Conservation (phyloP, 2,888 invertebrate genomes). For the Agriopis marginaria region DNA sequence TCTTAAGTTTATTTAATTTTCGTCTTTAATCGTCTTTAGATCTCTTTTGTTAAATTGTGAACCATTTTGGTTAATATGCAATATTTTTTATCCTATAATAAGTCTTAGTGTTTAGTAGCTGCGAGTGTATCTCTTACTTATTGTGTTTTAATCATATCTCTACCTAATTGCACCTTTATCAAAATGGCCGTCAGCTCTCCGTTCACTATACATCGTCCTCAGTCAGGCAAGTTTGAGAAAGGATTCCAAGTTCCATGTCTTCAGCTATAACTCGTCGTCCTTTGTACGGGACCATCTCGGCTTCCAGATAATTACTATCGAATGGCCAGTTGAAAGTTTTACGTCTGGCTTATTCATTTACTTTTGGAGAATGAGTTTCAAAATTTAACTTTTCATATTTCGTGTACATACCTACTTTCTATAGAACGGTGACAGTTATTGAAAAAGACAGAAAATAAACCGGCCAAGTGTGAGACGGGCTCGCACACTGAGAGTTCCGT, state of each 20-base stretch:
- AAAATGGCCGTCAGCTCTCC: conserved; percentile 8
- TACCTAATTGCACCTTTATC: background rate
- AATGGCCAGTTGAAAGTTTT: conserved; percentile 38
- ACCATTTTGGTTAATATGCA: too few relatives aligned
- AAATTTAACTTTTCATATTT: background rate
- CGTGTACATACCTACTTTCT: background rate
- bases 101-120: too few relatives aligned
- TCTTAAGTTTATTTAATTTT: too few relatives aligned
- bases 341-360: conserved; percentile 1
- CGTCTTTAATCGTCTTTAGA: too few relatives aligned
- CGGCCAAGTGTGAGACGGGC: too few relatives aligned
- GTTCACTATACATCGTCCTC: conserved; percentile 28
- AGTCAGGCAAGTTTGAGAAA: conserved; percentile 59
- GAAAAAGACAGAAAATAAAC: too few relatives aligned
- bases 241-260: conserved; percentile 59
- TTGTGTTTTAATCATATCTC: background rate
- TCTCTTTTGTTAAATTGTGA: too few relatives aligned
- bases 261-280: conserved; percentile 34
- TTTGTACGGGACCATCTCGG: conserved; percentile 37
- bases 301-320: conserved; percentile 42
- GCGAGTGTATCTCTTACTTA: too few relatives aligned
- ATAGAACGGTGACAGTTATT: background rate
- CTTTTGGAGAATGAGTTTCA: background rate
- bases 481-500: too few relatives aligned
- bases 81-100: too few relatives aligned